Evolutionary conservation across 2,888 invertebrate genomes (phyloP), one percentile per base, ranked within the genome.

Genomic region (Acleris emargana): DNA sequence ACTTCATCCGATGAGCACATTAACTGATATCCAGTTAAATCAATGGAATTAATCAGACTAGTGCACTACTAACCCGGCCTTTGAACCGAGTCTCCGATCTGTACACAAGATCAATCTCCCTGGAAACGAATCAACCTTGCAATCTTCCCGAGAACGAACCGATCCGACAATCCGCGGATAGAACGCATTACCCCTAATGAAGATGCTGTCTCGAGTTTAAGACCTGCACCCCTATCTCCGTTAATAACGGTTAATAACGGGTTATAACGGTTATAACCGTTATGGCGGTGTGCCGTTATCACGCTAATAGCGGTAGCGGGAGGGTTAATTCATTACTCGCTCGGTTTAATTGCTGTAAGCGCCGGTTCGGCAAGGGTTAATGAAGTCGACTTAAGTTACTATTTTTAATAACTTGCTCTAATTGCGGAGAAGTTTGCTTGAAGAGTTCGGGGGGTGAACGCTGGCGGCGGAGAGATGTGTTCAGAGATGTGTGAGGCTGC

Each of bases 251-350:
- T 60, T 64, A 64, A 64, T 64, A 64, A 64, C 64, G 50, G 59
- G 42, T 54, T 49, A 64, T 64, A 64, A 59, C 64, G 25, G 58
- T 59, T 59, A 59, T 64, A 64, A 64, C 64, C 58, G 64, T 64
- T 64, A 64, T 64, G 54, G 49, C 64, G 54, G 49, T 17, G 54
- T 38, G 49, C 49, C 59, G 64, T 60, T 64, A 64, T 64, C 59
- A 54, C 59, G 54, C 58, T 59, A 59, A 59, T 58, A 50, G 53
- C 63, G 52, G 52, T 38, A 49, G 54, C 49, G 64, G 54, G 55
- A 55, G 59, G 59, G 64, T 64, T 64, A 64, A 64, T 64, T 64
- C 64, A 64, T 64, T 64, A 43, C 64, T 20, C 59, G 28, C 54
- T 54, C 58, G 42, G 58, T 50, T 22, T 54, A 64, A 64, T 64